phyloP scores from a whole-genome alignment of 1,140 invertebrate species.

The Tetramorium parvispinum region DNA sequence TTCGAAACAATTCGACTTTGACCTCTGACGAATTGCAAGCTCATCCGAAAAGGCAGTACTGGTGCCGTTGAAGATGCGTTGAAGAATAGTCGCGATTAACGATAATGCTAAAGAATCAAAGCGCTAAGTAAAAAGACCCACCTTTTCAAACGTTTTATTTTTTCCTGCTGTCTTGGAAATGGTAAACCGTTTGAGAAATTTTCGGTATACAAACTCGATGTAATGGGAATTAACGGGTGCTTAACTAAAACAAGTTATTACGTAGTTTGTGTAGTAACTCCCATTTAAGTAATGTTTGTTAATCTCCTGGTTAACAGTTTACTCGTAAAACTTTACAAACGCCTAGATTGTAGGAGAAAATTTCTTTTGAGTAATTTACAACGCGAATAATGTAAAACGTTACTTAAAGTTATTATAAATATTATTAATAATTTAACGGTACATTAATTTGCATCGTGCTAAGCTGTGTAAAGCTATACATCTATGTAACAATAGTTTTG shows the following conservation, averaged over 20 bases:
- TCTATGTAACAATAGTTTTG: background rate
- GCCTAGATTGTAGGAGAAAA: background rate
- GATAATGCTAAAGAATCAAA: background rate
- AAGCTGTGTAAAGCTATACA: background rate
- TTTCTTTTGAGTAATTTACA: background rate
- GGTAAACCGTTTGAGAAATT: constrained; percentile 4
- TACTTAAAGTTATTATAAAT: background rate
- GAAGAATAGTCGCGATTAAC: constrained; percentile 44
- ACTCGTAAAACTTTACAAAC: background rate
- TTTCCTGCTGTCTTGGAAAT: background rate
- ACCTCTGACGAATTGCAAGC: constrained; percentile 5
- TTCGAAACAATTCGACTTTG: constrained; percentile 46
- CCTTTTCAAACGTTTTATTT: background rate
- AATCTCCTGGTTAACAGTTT: constrained; percentile 16
- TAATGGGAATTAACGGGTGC: constrained; percentile 44
- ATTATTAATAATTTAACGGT: constrained; percentile 2
- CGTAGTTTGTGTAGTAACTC: constrained; percentile 24
- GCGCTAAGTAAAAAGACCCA: background rate
- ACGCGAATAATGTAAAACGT: background rate
- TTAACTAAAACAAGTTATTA: constrained; percentile 33
- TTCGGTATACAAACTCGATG: background rate
- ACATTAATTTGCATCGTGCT: background rate
- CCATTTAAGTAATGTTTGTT: constrained; percentile 37
- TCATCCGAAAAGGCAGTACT: background rate
- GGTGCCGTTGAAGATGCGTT: background rate